Evolutionary conservation across 2,888 invertebrate species (phyloP), one percentile per base, ranked within the genome.

Genomic region (Lordiphosa fenestrarum): DNA sequence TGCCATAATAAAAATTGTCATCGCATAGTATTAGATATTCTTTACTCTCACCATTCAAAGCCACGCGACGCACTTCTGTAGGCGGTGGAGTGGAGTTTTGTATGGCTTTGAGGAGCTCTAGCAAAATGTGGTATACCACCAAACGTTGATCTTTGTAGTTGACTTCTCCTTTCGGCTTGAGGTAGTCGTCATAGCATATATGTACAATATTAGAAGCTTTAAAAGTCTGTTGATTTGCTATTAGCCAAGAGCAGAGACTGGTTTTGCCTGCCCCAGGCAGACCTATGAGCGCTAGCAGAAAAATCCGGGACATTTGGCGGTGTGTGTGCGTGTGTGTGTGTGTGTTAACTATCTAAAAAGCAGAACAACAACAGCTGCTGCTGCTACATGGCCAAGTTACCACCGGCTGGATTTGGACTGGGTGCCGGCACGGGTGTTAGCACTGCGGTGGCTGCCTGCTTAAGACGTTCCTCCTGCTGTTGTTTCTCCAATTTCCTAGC

Each of bases 1-100:
- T 88, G 48, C 72, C 70, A 53, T 89, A 89, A 44, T 86, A 89
- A 49, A 88, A 82, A 54, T 89, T 89, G 56, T 89, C 89, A 68
- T 89, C 89, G 52, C 87, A 85, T 19, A 89, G n/a, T 7, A 89
- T 72, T 1, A 88, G 4, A 51, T 62, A 73, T 36, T 75, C 71
- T 9, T 7, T 52, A 56, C n/a, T 13, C 1, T 10, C 6, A 13
- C 13, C 12, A 19, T n/a, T 30, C 2, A 9, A 33, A 6, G 62
- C 53, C 3, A n/a, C 2, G 7, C 46, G 35, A 2, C 7, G 33
- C 1, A 70, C 3, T 41, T 41, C 30, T 6, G 12, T n/a, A 2
- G 59, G 54, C 38, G 48, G 36, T 9, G 39, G n/a, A 6, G 7
- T 7, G 1, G 46, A 40, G 15, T 30, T 35, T 15, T 58, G 39